Evolutionary conservation across 2,888 invertebrate genomes (phyloP), one percentile per base, ranked within the genome.

Genomic region (Phaedon cochleariae): DNA sequence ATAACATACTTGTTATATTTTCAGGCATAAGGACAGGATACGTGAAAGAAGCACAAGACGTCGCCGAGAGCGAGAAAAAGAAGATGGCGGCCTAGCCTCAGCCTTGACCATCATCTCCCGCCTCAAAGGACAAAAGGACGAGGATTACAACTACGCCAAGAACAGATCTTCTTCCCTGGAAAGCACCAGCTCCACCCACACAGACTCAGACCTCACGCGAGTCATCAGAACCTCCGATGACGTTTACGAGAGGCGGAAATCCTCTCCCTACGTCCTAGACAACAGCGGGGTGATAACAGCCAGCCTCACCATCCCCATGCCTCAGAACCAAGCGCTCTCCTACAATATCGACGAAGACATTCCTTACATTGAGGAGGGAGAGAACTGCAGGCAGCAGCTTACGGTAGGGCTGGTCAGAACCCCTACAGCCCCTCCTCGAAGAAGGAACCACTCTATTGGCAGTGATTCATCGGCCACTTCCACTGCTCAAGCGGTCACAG

Each of bases 251-350:
- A 84, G 91, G 79, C 85, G 86, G 79, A 88, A 83, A 84, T 90
- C 87, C 73, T 88, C 84, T 75, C 91, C 84, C 73, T 89, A 86
- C 86, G 79, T 85, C 15, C 68, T 81, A 49, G 82, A 88, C 78
- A 86, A 87, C 78, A 84, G 83, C 74, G 89, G 89, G 71, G 88
- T 92, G 62, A 91, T 94, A 75, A 93, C 92, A 0, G 94, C 93
- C 0, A 93, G 92, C 70, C 86, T 94, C 37, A 92, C 92, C 77
- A 92, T 94, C 84, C 92, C 93, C 69, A 81, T 83, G 12, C 82
- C 77, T 7, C 72, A 73, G 60, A 75, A 72, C 67, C 73, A 75
- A 68, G 69, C 70, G 34, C 41, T 86, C 72, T 85, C 85, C 51
- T 85, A 89, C 70, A 87, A 85, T 74, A 83, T 87, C 71, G 89